phyloP scores from a whole-genome alignment of 53 echinoderm and acorn worm genomes.

The Stichopus horrens region DNA sequence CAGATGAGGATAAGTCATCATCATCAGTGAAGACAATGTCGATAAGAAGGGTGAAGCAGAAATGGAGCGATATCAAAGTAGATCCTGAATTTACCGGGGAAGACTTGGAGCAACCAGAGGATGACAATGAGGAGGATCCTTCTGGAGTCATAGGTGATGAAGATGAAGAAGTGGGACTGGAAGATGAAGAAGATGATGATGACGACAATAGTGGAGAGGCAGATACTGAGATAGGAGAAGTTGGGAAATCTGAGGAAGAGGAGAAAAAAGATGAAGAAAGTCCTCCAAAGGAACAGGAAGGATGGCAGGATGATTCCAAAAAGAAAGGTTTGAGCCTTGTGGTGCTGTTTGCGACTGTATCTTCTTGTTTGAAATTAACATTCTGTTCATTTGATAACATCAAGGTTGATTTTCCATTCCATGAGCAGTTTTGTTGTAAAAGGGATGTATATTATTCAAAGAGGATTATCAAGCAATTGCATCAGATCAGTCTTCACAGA shows the following conservation, averaged over 20 bases:
- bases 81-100: conserved; percentile 70
- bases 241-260: conserved; percentile 5
- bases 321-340: too few species aligned
- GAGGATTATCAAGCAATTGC: too few species aligned
- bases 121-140: conserved; percentile 12
- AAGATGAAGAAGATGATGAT: conserved; percentile 8
- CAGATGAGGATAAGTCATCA: background rate
- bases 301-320: too few species aligned
- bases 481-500: too few species aligned
- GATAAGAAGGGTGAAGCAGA: conserved; percentile 69
- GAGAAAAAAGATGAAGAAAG: conserved; percentile 53
- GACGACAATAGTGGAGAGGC: conserved; percentile 4
- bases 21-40: conserved; percentile 1
- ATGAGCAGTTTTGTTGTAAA: too few species aligned
- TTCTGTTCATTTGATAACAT: too few species aligned
- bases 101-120: conserved; percentile 59
- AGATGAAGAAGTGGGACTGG: conserved; percentile 17
- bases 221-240: conserved; percentile 1
- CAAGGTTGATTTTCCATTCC: too few species aligned
- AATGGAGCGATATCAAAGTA: conserved; percentile 70
- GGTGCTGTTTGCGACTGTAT: too few species aligned
- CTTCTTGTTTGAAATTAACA: too few species aligned
- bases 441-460: too few species aligned
- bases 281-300: conserved; percentile 32
- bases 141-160: background rate